These are phyloP conservation scores for Callipepla squamata DNA, from an alignment of 2,113 vertebrate species.

Conservation along the genomic window DNA sequence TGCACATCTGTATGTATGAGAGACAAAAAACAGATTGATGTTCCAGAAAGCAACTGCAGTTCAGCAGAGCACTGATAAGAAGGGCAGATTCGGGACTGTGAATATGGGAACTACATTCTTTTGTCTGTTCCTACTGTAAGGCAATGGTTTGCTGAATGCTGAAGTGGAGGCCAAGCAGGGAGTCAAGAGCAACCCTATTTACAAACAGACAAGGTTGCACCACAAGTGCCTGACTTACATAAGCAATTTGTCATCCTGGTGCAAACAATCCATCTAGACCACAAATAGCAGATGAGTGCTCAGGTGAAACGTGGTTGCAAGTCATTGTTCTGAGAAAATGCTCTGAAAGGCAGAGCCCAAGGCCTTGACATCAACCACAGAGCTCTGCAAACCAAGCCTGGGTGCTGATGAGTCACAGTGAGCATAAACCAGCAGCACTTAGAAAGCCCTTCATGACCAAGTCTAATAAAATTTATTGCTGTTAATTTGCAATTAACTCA, in stretches of 20 bases:
- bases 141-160: background rate
- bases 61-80: background rate
- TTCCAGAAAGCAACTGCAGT: background rate
- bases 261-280: conserved; percentile 25
- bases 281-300: background rate
- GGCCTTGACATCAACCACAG: background rate
- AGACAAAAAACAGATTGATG: background rate
- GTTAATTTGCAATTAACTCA: conserved; percentile 16
- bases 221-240: background rate
- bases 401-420: background rate
- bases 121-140: background rate
- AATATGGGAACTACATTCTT: background rate
- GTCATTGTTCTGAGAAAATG: conserved; percentile 11
- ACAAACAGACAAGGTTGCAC: background rate
- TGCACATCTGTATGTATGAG: background rate
- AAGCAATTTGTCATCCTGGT: conserved; percentile 16
- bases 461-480: background rate
- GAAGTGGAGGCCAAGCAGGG: background rate
- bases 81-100: background rate
- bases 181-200: conserved; percentile 32
- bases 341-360: background rate
- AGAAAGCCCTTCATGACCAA: background rate
- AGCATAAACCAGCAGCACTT: background rate
- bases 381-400: background rate
- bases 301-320: conserved; percentile 42